Conservation (phyloP, 1,140 invertebrate genomes). For the Temnothorax nylanderi region DNA sequence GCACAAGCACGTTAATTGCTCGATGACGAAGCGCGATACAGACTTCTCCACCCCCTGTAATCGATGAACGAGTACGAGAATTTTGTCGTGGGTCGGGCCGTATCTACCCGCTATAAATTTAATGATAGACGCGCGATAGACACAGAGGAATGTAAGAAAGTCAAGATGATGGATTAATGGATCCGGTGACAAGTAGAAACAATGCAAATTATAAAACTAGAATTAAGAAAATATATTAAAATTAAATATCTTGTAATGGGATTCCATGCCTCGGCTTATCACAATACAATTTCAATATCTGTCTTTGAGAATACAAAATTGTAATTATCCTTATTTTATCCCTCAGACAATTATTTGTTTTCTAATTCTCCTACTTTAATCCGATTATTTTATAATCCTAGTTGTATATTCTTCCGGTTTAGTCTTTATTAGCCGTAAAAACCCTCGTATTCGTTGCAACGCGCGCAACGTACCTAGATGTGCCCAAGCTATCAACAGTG, state of each 20-base stretch:
- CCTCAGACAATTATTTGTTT: not conserved
- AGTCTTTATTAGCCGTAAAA: not conserved
- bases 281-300: not conserved
- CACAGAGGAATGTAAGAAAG: not conserved
- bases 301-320: not conserved
- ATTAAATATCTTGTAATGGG: not conserved
- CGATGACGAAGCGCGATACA: constrained; percentile 31
- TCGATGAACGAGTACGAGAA: constrained; percentile 36
- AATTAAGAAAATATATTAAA: not conserved
- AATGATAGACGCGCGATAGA: not conserved
- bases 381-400: no score
- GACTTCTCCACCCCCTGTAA: not conserved
- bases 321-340: not conserved
- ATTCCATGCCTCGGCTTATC: not conserved
- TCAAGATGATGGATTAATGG: not conserved
- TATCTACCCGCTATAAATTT: not conserved
- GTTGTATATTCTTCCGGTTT: not conserved
- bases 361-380: not conserved
- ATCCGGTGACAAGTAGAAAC: not conserved
- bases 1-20: constrained; percentile 48
- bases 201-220: not conserved
- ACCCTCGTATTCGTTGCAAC: not conserved
- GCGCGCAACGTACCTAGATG: not conserved
- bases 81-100: not conserved
- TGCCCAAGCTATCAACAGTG: constrained; percentile 33